Evolutionary conservation across 2,113 vertebrate species (phyloP), one percentile per base, ranked within the genome.

Genomic region (Colinus virginianus): DNA sequence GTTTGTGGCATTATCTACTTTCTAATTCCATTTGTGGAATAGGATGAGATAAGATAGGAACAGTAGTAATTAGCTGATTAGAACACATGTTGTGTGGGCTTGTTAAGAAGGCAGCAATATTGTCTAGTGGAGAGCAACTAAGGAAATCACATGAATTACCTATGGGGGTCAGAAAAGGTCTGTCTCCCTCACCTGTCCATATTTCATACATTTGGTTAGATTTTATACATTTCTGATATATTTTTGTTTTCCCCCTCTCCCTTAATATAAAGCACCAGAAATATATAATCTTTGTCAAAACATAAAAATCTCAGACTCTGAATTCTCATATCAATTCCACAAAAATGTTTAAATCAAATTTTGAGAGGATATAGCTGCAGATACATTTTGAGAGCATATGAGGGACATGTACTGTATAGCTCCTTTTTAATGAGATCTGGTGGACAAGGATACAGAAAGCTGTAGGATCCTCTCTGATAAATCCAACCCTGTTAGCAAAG

Each of bases 61-160:
- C 51, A 78, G 25, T 18, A 68, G 83, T 80, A 96, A 95, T 95
- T 95, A 96, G 77, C 40, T 89, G 84, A 92, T 91, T 93, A 75
- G 84, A 94, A 89, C 90, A 94, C 94, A 96, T 88, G 87, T 84
- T 94, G 79, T 81, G 92, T 94, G 89, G 92, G 93, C 77, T 91
- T 76, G 51, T 78, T 92, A 84, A 90, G 75, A 91, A 89, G 69
- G 51, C 83, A 80, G n/a, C 18, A 90, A 40, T 40, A 36, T 13
- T 71, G 63, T 92, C 90, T 87, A 75, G 55, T 62, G 63, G 82
- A 74, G 26, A 88, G 72, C 46, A 87, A 67, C 63, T 93, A 95
- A 88, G 55, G 51, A 87, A 69, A 71, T n/a, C 2, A 1, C 62
- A 67, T 71, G 87, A 51, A 92, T 91, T 91, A 80, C 46, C 48